Evolutionary conservation across 2,888 invertebrate genomes (phyloP), one percentile per base, ranked within the genome.

Genomic region (Pseudococcus jackbeardsleyi): DNA sequence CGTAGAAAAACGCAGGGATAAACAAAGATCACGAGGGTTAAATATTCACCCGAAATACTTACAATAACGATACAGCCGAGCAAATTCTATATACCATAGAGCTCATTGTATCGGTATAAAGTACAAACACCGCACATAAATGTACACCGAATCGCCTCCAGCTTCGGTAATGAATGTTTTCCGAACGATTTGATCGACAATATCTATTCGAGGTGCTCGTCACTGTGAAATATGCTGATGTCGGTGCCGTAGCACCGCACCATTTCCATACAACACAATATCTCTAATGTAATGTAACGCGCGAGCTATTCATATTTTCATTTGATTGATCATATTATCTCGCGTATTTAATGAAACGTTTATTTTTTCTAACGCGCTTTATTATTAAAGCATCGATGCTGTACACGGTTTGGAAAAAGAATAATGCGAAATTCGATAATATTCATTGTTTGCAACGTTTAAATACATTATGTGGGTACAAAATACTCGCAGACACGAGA

Each of bases 131-230:
- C 77, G 33, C 9, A 77, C 39, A 77, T 39, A 77, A 33, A 77
- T 39, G 17, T 39, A 39, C 22, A 50, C 17, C 39, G 15, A 77
- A 77, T 77, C 77, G 22, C 77, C 77, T 77, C 77, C 77, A 17
- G 50, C 50, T 33, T 50, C 50, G 50, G 12, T 77, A 77, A 77
- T 77, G 39, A 77, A 77, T 77, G 39, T 77, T 77, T 77, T 50
- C 77, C 77, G 39, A 77, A 77, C 77, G 33, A 77, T 77, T 77
- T 77, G 77, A 77, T 77, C 77, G 77, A 77, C 77, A 77, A 77
- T 77, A 77, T 77, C 77, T 15, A 15, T 17, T 50, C 15, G 50
- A 15, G 50, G 26, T 33, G 26, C 26, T 33, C 50, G 77, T 77
- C 77, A 77, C 39, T 77, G 22, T 77, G 77, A 77, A 77, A 77